A percentile compares a stretch with the other conserved stretches of the same genome.
These are phyloP conservation scores for Leucania comma DNA, from an alignment of 2,888 invertebrate genomes.

Conservation along the genomic window DNA sequence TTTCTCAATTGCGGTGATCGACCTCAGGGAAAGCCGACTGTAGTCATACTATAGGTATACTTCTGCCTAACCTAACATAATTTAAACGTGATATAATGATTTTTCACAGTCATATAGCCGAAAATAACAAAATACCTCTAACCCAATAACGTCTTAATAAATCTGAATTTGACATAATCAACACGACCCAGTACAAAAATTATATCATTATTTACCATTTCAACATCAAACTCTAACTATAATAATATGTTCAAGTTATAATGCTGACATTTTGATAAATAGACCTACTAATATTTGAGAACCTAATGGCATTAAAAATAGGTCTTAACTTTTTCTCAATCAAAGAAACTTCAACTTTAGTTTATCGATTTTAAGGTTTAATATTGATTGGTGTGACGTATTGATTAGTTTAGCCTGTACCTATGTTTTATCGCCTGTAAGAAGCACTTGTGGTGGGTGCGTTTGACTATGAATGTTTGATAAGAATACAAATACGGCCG, in stretches of 20 bases:
- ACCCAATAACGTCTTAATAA: not conserved
- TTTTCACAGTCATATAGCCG: too few relatives aligned
- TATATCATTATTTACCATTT: not conserved
- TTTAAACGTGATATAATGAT: too few relatives aligned
- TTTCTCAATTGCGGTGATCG: too few relatives aligned
- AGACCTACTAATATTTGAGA: slow-evolving; percentile 44
- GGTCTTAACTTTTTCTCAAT: not conserved
- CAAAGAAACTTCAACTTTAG: slow-evolving; percentile 7
- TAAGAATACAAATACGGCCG: slow-evolving; percentile 19
- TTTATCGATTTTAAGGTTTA: accelerated
- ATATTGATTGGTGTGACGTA: slow-evolving; percentile 22
- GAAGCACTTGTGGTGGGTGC: slow-evolving; percentile 40
- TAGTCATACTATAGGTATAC: too few relatives aligned
- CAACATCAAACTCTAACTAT: not conserved
- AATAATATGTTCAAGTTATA: slow-evolving; percentile 20
- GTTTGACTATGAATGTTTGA: slow-evolving; percentile 57
- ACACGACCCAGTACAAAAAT: not conserved
- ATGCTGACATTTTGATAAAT: slow-evolving; percentile 59
- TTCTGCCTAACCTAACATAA: too few relatives aligned
- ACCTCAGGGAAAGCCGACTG: too few relatives aligned
- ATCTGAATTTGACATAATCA: slow-evolving; percentile 2
- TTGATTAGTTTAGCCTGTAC: slow-evolving; percentile 30
- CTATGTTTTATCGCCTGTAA: slow-evolving; percentile 45
- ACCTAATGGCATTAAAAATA: slow-evolving; percentile 38
- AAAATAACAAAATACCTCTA: not conserved